A percentile compares a stretch with the other conserved stretches of the same genome.
Evolutionary conservation across 2,888 invertebrate genomes (phyloP).

Genomic region (Lucinisca nassula): DNA sequence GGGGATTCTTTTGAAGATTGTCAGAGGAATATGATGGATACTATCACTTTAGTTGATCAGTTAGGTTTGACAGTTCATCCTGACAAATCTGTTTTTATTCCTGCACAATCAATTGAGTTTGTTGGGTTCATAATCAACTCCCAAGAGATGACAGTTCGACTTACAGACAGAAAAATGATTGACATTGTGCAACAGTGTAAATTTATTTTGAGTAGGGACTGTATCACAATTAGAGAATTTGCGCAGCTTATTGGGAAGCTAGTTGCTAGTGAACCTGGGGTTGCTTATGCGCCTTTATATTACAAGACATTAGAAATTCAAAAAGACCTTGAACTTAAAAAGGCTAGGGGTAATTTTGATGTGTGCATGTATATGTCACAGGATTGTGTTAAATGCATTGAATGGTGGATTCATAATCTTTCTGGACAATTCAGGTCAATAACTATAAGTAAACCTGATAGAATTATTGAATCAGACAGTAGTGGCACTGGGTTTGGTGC

Average conservation of each 20-base stretch:
- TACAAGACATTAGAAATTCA: conserved; percentile 27
- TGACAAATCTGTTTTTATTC: no score
- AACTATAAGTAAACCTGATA: not conserved
- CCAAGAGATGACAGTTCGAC: no score
- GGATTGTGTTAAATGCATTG: not conserved
- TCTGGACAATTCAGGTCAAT: not conserved
- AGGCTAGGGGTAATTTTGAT: conserved; percentile 48
- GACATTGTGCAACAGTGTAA: no score
- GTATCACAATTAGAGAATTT: no score
- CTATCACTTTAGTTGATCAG: no score
- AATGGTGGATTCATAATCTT: conserved; percentile 40
- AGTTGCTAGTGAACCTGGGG: conserved; percentile 46
- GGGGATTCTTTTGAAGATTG: no score
- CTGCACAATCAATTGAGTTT: no score
- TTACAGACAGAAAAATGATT: no score
- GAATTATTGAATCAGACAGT: conserved; percentile 31
- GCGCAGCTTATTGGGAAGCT: conserved; percentile 43
- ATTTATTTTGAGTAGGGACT: no score
- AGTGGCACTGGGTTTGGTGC: conserved; percentile 33
- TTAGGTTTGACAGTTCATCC: no score
- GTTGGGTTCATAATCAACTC: no score
- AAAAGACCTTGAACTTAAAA: conserved; percentile 37
- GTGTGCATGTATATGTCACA: conserved; percentile 32
- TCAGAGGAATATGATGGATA: no score
- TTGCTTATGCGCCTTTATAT: conserved; percentile 26